Evolutionary conservation across 2,797 vertebrate species (phyloP), one percentile per base, ranked within the genome.

Genomic region (Helicolenus hilgendorfi): DNA sequence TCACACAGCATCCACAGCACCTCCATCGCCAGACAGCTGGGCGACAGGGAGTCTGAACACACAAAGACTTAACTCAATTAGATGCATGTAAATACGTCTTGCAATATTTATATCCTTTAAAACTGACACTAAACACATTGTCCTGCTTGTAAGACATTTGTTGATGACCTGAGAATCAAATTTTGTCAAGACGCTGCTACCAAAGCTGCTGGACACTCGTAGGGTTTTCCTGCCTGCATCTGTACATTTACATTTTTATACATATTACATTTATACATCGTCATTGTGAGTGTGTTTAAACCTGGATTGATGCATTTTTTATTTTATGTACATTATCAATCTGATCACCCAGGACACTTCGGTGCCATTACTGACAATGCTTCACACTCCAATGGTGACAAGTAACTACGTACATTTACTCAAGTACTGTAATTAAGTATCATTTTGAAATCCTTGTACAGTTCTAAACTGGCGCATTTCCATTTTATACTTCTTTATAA

Each of bases 1-100:
- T 99, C 98, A 94, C 98, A 98, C 68, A 99, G 96, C 85, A 95
- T 97, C 95, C 95, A 96, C 33, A 99, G 96, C 88, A 98, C 92
- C 85, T 99, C 98, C 96, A 98, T 98, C 92, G 97, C 98, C 91
- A 99, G 97, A 82, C 90, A 85, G 92, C 97, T 96, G 83, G 99
- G 98, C 29, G 97, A 98, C 86, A 98, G 97, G 29, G 83, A 95
- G 68, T 98, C 99, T 99, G 91, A 68, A 72, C 13, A 87, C 22
- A 87, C 36, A 72, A 7, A 82, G 4, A 58, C 13, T 22, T 14
- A 56, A 20, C 20, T 22, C 4, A n/a, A 62, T 22, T 11, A 27
- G 4, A 9, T 5, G 3, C 11, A 59, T 22, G 5, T 68, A 31
- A 11, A 56, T 70, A 27, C 7, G 72, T 59, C n/a, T 27, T 49